Base-by-base conservation (phyloP, 2,113 vertebrate genomes). In the Aptenodytes patagonicus region DNA sequence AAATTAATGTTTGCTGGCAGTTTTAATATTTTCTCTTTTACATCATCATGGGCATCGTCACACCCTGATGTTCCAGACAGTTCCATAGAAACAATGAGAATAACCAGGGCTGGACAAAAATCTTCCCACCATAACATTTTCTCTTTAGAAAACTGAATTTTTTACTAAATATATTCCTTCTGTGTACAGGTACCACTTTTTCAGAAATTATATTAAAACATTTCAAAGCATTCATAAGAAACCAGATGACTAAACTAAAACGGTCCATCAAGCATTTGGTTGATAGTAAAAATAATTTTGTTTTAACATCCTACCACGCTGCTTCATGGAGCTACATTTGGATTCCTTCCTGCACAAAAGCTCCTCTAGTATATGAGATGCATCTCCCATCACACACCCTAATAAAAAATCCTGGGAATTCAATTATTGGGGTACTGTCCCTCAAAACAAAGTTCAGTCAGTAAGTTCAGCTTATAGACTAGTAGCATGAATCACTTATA, bases 191-290 rank as follows among this genome's bases (percentile, higher is more conserved):
- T 6, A 24, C 38, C 17, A 22, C 47, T 36, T 65, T 55, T 17
- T 51, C 46, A 21, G 20, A 49, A 55, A 20, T 21, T 47, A 6
- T 13, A 49, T 19, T 17, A 7, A n/a, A 49, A 26, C 2, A 5
- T 51, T 77, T n/a, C 61, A 12, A 40, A 68, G 11, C 7, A 18
- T 47, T 31, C 21, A 4, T 28, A 38, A 34, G 29, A 13, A 34
- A 16, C 40, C 12, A 20, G 17, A 38, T 9, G 22, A 60, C 34
- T 5, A 15, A 54, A 24, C 6, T 26, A 6, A 66, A 49, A 66
- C 1, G 1, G 13, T 38, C 17, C 34, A 22, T 11, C 6, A 2
- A 28, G 18, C 21, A 9, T 22, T 32, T 7, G 6, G 26, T 7
- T 6, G 3, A 14, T 5, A 38, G 13, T 10, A n/a, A 46, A 22